phyloP scores from a whole-genome alignment of 2,797 vertebrate genomes.

The Ctenopoma multispine region DNA sequence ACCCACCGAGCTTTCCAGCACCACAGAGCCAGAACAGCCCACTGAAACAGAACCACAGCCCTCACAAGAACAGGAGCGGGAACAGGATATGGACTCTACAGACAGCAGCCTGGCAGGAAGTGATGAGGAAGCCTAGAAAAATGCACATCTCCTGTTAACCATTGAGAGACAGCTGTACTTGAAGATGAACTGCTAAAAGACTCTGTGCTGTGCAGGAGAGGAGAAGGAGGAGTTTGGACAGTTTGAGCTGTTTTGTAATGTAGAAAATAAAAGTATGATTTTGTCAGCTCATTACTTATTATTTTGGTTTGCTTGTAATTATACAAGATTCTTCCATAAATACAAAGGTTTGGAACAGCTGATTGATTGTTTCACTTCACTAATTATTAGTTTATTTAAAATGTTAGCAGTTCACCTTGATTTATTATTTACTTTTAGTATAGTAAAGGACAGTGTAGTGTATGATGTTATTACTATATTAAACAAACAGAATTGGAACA shows the following conservation, averaged over 20 bases:
- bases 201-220: background rate
- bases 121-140: constrained; percentile 80
- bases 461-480: background rate
- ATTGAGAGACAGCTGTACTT: constrained; percentile 24
- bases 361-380: background rate
- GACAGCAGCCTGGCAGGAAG: constrained; percentile 94
- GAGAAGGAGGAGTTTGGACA: constrained; percentile 10
- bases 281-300: constrained; percentile 42
- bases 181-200: constrained; percentile 34
- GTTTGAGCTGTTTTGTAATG: constrained; percentile 53
- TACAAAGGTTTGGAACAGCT: background rate
- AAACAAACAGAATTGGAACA: background rate
- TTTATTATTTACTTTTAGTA: background rate
- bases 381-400: background rate
- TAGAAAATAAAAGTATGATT: constrained; percentile 65
- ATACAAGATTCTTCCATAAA: constrained; percentile 9
- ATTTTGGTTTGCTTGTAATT: constrained; percentile 30
- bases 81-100: constrained; percentile 85
- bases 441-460: too few species aligned
- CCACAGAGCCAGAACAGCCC: constrained; percentile 55
- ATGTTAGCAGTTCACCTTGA: background rate
- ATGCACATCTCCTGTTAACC: constrained; percentile 54
- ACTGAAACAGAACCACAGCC: constrained; percentile 47
- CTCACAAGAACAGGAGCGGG: constrained; percentile 57
- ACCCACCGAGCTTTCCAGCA: constrained; percentile 36